phyloP scores from a whole-genome alignment of 2,888 invertebrate genomes.

The Cheilosia vulpina region DNA sequence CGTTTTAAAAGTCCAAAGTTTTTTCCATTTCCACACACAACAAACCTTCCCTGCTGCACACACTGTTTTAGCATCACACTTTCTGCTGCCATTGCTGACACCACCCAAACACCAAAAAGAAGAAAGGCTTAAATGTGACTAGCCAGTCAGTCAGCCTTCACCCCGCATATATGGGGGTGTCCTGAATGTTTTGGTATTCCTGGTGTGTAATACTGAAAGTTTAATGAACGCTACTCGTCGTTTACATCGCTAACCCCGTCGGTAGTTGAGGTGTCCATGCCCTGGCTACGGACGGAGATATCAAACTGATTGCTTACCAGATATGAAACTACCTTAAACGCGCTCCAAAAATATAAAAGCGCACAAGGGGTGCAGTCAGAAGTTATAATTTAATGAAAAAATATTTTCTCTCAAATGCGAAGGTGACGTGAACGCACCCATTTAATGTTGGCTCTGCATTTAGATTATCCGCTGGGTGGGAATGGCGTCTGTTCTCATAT shows the following conservation, averaged over 20 bases:
- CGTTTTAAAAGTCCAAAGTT: too few relatives aligned
- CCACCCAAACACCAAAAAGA: not conserved
- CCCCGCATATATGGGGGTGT: not conserved
- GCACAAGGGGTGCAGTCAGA: conserved; percentile 62
- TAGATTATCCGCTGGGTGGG: conserved; percentile 40
- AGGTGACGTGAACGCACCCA: conserved; percentile 68
- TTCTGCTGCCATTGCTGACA: not conserved
- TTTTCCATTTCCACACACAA: too few relatives aligned
- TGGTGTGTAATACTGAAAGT: conserved; percentile 50
- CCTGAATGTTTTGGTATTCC: conserved; percentile 16
- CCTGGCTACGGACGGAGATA: conserved; percentile 11
- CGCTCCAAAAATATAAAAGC: conserved; percentile 7
- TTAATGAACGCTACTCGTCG: conserved; percentile 56
- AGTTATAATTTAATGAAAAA: conserved; percentile 73
- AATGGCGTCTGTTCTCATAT: not conserved
- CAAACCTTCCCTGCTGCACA: not conserved
- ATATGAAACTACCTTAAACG: conserved; percentile 46
- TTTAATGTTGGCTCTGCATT: conserved; percentile 64
- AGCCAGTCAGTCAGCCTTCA: conserved; percentile 57
- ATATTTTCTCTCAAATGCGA: conserved; percentile 56
- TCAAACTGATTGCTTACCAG: conserved; percentile 65
- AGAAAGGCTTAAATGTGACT: conserved; percentile 24
- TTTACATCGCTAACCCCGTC: conserved; percentile 26
- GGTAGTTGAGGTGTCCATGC: conserved; percentile 33
- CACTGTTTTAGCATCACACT: conserved; percentile 5